Base-by-base conservation (phyloP, 2,797 vertebrate genomes). In the Cossypha heuglini region DNA sequence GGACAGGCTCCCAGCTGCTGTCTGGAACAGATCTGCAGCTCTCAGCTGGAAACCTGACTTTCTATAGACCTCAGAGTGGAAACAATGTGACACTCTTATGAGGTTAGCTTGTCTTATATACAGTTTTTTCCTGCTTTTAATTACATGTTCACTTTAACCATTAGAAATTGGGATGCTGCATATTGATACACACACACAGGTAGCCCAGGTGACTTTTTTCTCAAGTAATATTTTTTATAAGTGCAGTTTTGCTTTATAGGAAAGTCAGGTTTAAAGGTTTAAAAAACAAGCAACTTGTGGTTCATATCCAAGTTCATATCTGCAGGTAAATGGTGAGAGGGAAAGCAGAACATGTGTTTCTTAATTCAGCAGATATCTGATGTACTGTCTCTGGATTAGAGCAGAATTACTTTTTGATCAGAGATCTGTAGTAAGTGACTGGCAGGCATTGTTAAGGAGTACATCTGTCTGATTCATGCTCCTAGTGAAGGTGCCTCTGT, bases 121-220 rank as follows among this genome's bases (percentile, higher is more conserved):
- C 9, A 29, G 6, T 42, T 79, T 63, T 84, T 64, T 58, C 16
- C 12, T 73, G 17, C 3, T 48, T 86, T 93, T 67, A 46, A 20
- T 71, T 33, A 5, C 3, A 3, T 12, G 11, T n/a, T 90, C 15
- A 28, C 19, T 13, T 28, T 13, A 81, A 16, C 5, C 28, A 37
- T 35, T 68, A 68, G 62, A 54, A 90, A 84, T 6, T 10, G 7
- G 7, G 33, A 28, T 79, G 35, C 13, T 45, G 52, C 28, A 7
- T 86, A n/a, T n/a, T 1, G 2, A 42, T 18, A 42, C 3, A 16
- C 3, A 15, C 22, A 31, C 1, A 1, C 1, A 40, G 18, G 13
- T 81, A 59, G 45, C 22, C 4, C 31, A 52, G n/a, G 22, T 33
- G 35, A 14, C 13, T 68, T 80, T 37, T 67, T 71, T 71, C 49